A percentile compares a stretch with the other conserved stretches of the same genome.
Conservation (phyloP, 2,113 vertebrate species). For the Drymodes brunneopygia region DNA sequence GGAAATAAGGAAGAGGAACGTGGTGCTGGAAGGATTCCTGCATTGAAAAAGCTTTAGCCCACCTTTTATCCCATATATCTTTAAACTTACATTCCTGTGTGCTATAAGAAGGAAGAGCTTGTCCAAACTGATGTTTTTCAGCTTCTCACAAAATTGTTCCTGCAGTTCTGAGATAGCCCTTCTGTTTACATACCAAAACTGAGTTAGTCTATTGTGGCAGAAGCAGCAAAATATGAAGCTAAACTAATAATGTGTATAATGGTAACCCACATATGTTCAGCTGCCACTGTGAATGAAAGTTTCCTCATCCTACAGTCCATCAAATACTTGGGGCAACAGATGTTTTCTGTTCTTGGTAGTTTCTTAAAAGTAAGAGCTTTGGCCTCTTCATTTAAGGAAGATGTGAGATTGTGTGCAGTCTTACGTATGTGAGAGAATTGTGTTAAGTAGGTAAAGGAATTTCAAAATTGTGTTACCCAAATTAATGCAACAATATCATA, state of each 20-base stretch:
- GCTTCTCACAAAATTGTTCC: neutral
- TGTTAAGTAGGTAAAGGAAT: neutral
- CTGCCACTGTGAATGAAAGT: neutral
- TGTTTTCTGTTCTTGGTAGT: neutral
- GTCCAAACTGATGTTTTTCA: neutral
- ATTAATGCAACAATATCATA: neutral
- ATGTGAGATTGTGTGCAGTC: neutral
- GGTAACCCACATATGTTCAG: neutral
- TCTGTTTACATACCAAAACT: neutral
- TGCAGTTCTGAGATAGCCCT: neutral
- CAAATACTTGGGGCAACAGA: neutral
- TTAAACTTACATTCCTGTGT: neutral
- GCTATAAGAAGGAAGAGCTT: neutral
- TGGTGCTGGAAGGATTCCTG: conserved; percentile 6
- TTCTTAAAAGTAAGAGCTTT: neutral
- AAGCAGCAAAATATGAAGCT: neutral
- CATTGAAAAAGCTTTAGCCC: neutral
- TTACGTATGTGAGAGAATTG: neutral
- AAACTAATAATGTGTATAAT: neutral
- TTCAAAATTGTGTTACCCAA: neutral
- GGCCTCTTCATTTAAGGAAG: neutral
- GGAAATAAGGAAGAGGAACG: neutral
- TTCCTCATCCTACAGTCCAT: neutral
- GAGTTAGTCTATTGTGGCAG: neutral
- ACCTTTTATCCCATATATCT: neutral